Base-by-base conservation (phyloP, 2,888 invertebrate genomes). In the Monochamus alternatus region DNA sequence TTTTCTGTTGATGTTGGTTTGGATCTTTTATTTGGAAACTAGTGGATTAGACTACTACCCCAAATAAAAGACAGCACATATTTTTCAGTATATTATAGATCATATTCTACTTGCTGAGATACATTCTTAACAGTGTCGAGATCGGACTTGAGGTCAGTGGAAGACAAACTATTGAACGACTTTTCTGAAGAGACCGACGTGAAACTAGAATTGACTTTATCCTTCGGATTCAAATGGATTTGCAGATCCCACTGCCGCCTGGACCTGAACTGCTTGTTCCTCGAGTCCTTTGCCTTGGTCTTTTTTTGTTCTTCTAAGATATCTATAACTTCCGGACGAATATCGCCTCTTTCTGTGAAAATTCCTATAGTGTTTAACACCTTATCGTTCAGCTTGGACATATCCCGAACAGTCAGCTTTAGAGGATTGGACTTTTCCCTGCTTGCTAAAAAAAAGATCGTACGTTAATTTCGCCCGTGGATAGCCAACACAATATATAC, bases 261-360 rank as follows among this genome's bases (percentile, higher is more conserved):
- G 3, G 77, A 76, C 51, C 81, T 60, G 62, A 84, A 84, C 51
- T 78, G 73, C 22, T 81, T 78, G 58, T 82, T 83, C 73, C 80
- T 79, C 2, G 64, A 44, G 30, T 82, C 78, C n/a, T 80, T 76
- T 0, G 78, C 47, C 22, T 74, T 78, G 22, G 75, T 47, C 22
- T 62, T 59, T 58, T 76, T 80, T 43, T 79, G 75, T 32, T 78
- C 69, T 62, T 84, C 81, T n/a, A 83, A 44, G 43, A 82, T 70
- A 63, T 78, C 78, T 43, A 81, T 75, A n/a, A 82, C 72, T 4
- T 76, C 81, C 0, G 83, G 83, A 62, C 77, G 73, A 14, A 83
- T 76, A 7, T 82, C 82, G 0, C 84, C 84, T 10, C 74, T 62
- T 62, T 82, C 80, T 1, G 80, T 82, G 55, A 82, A 84, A 0